Evolutionary conservation across 2,888 invertebrate species (phyloP).

Genomic region (Frankliniella fusca): DNA sequence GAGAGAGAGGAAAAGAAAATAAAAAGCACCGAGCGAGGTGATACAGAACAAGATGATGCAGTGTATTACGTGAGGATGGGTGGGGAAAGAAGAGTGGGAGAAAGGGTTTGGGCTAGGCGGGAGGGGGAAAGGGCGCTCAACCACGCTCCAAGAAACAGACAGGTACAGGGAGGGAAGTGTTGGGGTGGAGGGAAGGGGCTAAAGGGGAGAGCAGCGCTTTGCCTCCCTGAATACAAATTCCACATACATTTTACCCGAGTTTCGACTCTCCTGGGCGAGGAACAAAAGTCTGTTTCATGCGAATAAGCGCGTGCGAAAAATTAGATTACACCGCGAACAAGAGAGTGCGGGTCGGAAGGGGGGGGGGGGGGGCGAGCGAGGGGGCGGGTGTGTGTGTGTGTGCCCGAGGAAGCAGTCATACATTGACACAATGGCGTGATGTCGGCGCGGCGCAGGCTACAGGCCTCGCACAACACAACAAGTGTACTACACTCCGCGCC

Average conservation of each 20-base stretch:
- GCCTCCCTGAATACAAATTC: slow-evolving; percentile 10
- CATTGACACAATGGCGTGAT: slow-evolving; percentile 7
- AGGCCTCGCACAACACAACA: not conserved
- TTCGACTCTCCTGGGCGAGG: not conserved
- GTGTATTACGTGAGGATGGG: not conserved
- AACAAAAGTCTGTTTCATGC: slow-evolving; percentile 17
- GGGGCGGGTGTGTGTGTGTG: too few relatives aligned
- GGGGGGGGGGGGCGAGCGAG: not conserved
- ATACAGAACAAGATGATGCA: not conserved
- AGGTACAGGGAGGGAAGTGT: not conserved
- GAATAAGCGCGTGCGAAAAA: slow-evolving; percentile 18
- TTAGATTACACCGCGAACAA: not conserved
- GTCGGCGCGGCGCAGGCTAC: not conserved
- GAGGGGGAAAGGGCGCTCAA: not conserved
- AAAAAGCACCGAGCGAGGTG: too few relatives aligned
- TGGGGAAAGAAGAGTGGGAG: not conserved
- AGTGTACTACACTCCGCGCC: not conserved
- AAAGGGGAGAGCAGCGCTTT: not conserved
- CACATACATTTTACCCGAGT: slow-evolving; percentile 15
- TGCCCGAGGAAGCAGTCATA: not conserved
- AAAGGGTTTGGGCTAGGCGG: not conserved
- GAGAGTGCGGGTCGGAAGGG: not conserved
- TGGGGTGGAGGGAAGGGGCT: not conserved
- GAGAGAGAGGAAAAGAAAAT: not conserved
- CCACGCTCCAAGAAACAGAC: too few relatives aligned